Base-by-base conservation (phyloP, 2,113 vertebrate species). In the Chamaetylas fuelleborni region DNA sequence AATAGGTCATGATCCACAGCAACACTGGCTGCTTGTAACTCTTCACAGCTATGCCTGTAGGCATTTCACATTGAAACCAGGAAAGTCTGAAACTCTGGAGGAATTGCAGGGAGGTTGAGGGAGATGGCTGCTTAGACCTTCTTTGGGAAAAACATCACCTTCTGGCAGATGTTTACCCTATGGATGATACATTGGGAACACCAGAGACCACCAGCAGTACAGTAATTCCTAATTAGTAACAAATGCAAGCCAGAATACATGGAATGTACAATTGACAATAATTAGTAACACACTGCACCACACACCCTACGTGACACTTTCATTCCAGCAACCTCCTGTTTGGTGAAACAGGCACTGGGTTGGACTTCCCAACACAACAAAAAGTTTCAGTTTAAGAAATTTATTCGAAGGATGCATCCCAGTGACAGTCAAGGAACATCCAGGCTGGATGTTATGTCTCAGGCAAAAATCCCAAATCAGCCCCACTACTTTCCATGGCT, bases 1-100 rank as follows among this genome's bases (percentile, higher is more conserved):
- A 88, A 54, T 43, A 77, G 34, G 54, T 93, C 80, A 80, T n/a
- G 51, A 81, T 65, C 40, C 58, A 84, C 64, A 90, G 42, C 48
- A 51, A 42, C 40, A 81, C 19, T 10, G 14, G 42, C 31, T 91
- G 66, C 67, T 70, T 66, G 17, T 25, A 93, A 66, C 57, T 85
- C 51, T 89, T 81, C 62, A 87, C n/a, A 81, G 72, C 28, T 53
- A 38, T 5, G 25, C 38, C 62, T 80, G 57, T 20, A 56, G 23
- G 58, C 48, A 58, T 84, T 83, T 61, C 54, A 71, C n/a, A 38
- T 5, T 60, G 62, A 90, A 91, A 56, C 38, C 58, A 58, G 8
- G 17, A 9, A 93, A 88, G 29, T 36, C 61, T 88, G 61, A 86
- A 88, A 61, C 13, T 26, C 23, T 24, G 8, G 5, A 9, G 31